Conservation (phyloP, 2,888 invertebrate species). For the Galeruca laticollis region DNA sequence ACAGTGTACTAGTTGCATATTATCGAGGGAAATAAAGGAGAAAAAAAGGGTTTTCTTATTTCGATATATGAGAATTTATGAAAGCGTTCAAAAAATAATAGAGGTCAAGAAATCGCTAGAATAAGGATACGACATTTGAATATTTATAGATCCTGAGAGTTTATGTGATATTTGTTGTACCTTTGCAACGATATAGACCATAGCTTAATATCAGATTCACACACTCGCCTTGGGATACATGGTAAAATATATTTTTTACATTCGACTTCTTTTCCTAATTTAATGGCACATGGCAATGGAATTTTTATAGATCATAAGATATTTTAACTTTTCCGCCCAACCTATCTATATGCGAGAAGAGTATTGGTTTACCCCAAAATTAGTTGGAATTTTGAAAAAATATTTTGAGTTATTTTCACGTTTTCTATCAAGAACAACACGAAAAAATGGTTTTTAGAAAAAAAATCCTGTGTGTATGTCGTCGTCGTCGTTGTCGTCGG, state of each 20-base stretch:
- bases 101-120: slow-evolving; percentile 11
- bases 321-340: no score
- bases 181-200: slow-evolving; percentile 5
- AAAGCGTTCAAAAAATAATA: slow-evolving; percentile 19
- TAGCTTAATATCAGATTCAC: slow-evolving; percentile 24
- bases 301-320: no score
- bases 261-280: neutral
- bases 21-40: neutral
- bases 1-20: slow-evolving; percentile 5
- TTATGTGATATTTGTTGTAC: slow-evolving; percentile 1
- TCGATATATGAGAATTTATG: slow-evolving; percentile 11
- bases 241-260: neutral
- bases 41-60: slow-evolving; percentile 15
- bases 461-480: no score
- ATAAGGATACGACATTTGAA: slow-evolving; percentile 11
- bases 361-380: no score
- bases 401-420: no score
- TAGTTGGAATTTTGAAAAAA: no score
- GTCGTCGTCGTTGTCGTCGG: no score
- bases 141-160: slow-evolving; percentile 2
- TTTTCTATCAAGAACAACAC: no score
- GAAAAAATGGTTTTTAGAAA: no score
- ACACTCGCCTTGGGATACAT: slow-evolving; percentile 1
- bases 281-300: no score
- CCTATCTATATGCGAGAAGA: no score